Conservation (phyloP, 35 echinoderm and acorn worm species). For the Apostichopus japonicus region DNA sequence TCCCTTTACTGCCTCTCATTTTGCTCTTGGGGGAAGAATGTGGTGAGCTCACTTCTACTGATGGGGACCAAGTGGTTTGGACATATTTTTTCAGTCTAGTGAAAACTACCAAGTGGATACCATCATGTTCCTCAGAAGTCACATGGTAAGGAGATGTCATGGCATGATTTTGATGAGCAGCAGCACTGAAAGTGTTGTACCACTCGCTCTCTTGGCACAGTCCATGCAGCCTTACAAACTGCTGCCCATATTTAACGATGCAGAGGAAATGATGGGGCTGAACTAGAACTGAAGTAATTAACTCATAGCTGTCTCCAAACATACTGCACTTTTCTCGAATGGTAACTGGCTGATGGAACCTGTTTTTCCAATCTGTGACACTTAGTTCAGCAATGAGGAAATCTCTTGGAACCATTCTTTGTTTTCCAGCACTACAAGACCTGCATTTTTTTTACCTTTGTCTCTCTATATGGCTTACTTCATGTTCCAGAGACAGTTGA, state of each 20-base stretch:
- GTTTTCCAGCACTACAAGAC: not conserved
- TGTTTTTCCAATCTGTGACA: slow-evolving; percentile 4
- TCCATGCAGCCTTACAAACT: not conserved
- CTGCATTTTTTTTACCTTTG: slow-evolving; percentile 19
- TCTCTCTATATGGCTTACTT: not conserved
- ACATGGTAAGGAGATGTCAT: not conserved
- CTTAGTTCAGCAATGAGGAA: slow-evolving; percentile 25
- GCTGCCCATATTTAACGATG: not conserved
- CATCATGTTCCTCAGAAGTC: not conserved
- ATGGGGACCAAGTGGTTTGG: too few species aligned
- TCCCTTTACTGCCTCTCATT: too few species aligned
- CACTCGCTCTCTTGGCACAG: not conserved
- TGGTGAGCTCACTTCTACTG: too few species aligned
- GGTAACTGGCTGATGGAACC: not conserved
- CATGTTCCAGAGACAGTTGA: not conserved
- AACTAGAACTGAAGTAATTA: slow-evolving; percentile 14
- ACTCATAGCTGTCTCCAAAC: not conserved
- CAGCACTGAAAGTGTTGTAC: slow-evolving; percentile 3
- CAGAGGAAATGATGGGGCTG: not conserved
- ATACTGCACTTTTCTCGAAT: slow-evolving; percentile 11
- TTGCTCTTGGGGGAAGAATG: too few species aligned
- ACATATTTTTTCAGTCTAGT: not conserved
- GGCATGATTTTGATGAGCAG: not conserved
- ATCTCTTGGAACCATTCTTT: not conserved
- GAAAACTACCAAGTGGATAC: slow-evolving; percentile 13